Conservation (phyloP, 2,797 vertebrate genomes). For the Urocyon cinereoargenteus region DNA sequence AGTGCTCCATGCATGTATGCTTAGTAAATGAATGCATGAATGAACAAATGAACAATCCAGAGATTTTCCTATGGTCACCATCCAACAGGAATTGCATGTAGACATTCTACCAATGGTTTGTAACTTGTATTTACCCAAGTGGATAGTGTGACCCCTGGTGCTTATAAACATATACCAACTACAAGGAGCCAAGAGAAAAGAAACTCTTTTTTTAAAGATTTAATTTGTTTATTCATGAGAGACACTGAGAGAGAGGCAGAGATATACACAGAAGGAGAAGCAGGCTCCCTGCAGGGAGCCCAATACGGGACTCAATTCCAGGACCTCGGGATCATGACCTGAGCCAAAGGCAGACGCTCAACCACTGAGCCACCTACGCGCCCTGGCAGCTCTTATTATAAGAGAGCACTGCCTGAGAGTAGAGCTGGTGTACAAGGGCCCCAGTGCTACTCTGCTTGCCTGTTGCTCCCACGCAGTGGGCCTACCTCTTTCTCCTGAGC, state of each 20-base stretch:
- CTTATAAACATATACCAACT: not conserved
- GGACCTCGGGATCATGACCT: too few relatives aligned
- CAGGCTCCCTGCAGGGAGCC: too few relatives aligned
- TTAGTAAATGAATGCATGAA: not conserved
- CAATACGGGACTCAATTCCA: too few relatives aligned
- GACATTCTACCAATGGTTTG: not conserved
- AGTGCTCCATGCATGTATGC: not conserved
- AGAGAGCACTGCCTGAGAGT: not conserved
- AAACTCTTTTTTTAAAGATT: too few relatives aligned
- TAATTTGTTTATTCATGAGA: too few relatives aligned
- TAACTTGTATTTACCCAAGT: not conserved
- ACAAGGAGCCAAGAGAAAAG: not conserved
- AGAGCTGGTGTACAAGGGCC: not conserved
- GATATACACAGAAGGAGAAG: too few relatives aligned
- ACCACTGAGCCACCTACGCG: too few relatives aligned
- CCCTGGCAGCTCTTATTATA: not conserved
- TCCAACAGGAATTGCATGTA: not conserved
- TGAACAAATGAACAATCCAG: not conserved
- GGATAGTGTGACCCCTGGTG: not conserved
- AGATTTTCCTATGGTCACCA: not conserved
- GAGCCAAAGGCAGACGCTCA: too few relatives aligned
- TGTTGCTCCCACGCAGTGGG: not conserved
- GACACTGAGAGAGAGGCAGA: too few relatives aligned
- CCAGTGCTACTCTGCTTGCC: accelerated
- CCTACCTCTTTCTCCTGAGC: not conserved